Conservation (phyloP, 2,888 invertebrate species). For the Synergus laeviventris region DNA sequence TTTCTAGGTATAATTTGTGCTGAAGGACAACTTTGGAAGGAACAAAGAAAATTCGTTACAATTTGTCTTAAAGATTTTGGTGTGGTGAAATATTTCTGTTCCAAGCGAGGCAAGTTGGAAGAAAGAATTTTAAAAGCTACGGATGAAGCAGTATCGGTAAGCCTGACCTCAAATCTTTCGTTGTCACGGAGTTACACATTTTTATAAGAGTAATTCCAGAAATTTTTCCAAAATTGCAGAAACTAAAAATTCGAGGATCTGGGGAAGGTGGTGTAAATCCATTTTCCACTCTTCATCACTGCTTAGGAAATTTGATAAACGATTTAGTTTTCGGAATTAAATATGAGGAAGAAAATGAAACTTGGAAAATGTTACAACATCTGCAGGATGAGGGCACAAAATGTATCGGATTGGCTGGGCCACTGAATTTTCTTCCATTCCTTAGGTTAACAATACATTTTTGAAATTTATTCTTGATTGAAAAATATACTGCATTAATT, state of each 20-base stretch:
- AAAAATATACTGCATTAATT: neutral
- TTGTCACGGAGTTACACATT: neutral
- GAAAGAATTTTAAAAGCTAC: conserved; percentile 81
- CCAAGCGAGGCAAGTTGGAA: conserved; percentile 81
- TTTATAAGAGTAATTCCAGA: too few relatives aligned
- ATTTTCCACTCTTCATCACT: conserved; percentile 80
- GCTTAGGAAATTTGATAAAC: conserved; percentile 87
- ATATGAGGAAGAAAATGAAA: conserved; percentile 83
- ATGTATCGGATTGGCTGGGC: conserved; percentile 88
- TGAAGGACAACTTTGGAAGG: conserved; percentile 88
- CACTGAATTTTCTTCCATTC: conserved; percentile 90
- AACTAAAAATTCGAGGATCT: conserved; percentile 58
- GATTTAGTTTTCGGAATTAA: conserved; percentile 86
- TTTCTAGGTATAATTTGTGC: conserved; percentile 89
- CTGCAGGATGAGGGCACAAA: conserved; percentile 91
- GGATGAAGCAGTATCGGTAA: conserved; percentile 80
- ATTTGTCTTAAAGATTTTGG: conserved; percentile 86
- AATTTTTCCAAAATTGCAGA: conserved; percentile 53
- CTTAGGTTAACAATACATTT: conserved; percentile 78
- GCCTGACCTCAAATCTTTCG: neutral
- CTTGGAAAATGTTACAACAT: conserved; percentile 87
- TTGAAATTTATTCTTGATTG: too few relatives aligned
- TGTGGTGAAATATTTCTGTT: conserved; percentile 81
- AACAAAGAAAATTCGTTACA: conserved; percentile 86
- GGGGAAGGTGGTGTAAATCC: conserved; percentile 77